Conservation (phyloP, 2,888 invertebrate species). For the Noctua comes region DNA sequence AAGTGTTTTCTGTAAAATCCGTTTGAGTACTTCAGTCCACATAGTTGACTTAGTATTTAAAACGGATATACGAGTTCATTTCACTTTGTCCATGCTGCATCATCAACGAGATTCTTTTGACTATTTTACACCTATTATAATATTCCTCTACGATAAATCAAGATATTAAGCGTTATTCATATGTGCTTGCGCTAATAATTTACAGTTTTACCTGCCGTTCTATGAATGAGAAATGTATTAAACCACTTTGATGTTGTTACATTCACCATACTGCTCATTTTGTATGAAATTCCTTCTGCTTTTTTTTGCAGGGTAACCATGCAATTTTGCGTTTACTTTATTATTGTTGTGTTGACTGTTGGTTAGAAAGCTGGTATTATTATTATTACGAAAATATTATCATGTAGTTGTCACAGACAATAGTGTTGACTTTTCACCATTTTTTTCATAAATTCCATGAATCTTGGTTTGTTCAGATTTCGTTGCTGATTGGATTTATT, state of each 20-base stretch:
- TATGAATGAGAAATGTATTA: not conserved
- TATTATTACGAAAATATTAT: not conserved
- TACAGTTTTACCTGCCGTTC: not conserved
- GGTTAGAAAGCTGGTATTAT: not conserved
- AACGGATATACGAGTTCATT: not conserved
- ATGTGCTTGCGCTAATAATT: not conserved
- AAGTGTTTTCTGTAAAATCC: not conserved
- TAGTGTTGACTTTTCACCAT: slow-evolving; percentile 13
- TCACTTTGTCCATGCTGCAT: slow-evolving; percentile 74
- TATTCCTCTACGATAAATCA: slow-evolving; percentile 2
- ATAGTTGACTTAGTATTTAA: not conserved
- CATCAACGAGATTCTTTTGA: slow-evolving; percentile 78
- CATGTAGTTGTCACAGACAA: not conserved
- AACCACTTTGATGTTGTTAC: slow-evolving; percentile 33
- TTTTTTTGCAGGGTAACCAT: slow-evolving; percentile 36
- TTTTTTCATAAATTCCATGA: not conserved
- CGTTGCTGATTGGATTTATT: slow-evolving; percentile 3
- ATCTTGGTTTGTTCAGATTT: not conserved
- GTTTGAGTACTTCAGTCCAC: not conserved
- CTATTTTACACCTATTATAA: slow-evolving; percentile 48
- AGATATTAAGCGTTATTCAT: not conserved
- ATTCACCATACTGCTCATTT: slow-evolving; percentile 49
- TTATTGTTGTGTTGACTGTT: not conserved
- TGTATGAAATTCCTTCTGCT: slow-evolving; percentile 11
- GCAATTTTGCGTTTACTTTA: not conserved